Percentiles rank a stretch among this genome's conserved stretches.
phyloP scores from a whole-genome alignment of 1,140 invertebrate genomes.

The Hylaeus volcanicus region DNA sequence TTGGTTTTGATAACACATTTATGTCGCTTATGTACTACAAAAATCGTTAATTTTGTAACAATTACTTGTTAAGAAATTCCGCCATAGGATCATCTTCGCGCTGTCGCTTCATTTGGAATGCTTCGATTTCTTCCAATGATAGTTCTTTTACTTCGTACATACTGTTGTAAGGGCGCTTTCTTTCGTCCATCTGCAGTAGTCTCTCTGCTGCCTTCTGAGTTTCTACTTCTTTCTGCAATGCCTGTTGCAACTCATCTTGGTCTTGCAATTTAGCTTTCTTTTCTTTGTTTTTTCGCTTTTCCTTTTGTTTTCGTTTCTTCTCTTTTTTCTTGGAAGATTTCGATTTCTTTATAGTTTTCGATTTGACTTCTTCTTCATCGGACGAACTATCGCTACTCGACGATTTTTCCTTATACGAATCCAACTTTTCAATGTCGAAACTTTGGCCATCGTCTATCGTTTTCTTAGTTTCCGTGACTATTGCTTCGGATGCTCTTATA shows the following conservation, averaged over 20 bases:
- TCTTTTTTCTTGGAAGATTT: slow-evolving; percentile 81
- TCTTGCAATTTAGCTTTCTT: slow-evolving; percentile 82
- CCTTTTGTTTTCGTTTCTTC: slow-evolving; percentile 83
- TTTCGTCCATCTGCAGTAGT: slow-evolving; percentile 89
- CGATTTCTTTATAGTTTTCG: slow-evolving; percentile 60
- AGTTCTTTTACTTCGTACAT: slow-evolving; percentile 91
- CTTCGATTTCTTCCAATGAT: slow-evolving; percentile 96
- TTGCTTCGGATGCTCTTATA: slow-evolving; percentile 72
- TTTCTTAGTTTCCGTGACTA: slow-evolving; percentile 19
- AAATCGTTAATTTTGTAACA: neutral
- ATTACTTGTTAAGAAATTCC: slow-evolving; percentile 81
- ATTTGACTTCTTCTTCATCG: slow-evolving; percentile 74
- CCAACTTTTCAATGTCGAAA: slow-evolving; percentile 50
- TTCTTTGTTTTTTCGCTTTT: slow-evolving; percentile 86
- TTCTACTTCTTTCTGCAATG: slow-evolving; percentile 85
- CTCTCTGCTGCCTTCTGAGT: slow-evolving; percentile 84
- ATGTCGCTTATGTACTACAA: slow-evolving; percentile 95
- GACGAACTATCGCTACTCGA: slow-evolving; percentile 63
- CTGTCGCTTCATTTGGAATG: slow-evolving; percentile 92
- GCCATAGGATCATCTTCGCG: slow-evolving; percentile 96
- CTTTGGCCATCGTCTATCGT: slow-evolving; percentile 26
- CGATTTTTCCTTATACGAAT: slow-evolving; percentile 56
- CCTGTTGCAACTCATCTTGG: slow-evolving; percentile 81
- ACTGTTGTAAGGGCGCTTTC: slow-evolving; percentile 95
- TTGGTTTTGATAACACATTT: slow-evolving; percentile 87